phyloP scores from a whole-genome alignment of 37 sponge, comb jelly and placozoan species.

The Cladorhizidae sp. region DNA sequence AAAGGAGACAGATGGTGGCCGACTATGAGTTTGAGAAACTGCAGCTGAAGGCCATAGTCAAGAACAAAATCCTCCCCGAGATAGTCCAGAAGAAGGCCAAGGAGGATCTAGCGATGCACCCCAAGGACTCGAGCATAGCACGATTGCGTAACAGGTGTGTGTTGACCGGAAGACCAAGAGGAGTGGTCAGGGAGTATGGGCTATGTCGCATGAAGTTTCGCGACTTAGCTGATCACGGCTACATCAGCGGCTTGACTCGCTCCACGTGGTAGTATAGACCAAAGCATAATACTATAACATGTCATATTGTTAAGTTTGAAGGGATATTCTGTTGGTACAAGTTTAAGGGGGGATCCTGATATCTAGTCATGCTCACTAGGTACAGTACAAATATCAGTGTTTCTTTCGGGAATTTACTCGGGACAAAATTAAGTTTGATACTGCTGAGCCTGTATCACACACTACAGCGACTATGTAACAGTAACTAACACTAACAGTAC shows the following conservation, averaged over 20 bases:
- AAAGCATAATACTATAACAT: too few species aligned
- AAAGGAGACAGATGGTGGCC: constrained; percentile 54
- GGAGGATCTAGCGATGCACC: constrained; percentile 34
- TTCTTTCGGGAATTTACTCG: too few species aligned
- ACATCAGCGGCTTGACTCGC: constrained; percentile 64
- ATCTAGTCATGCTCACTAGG: too few species aligned
- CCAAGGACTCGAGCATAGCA: constrained; percentile 66
- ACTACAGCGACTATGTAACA: too few species aligned
- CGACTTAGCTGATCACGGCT: constrained; percentile 62
- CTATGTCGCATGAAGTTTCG: constrained; percentile 70
- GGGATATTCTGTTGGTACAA: too few species aligned
- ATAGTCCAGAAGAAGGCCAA: constrained; percentile 51
- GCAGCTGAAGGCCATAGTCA: constrained; percentile 43
- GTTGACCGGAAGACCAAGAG: constrained; percentile 70
- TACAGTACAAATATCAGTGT: too few species aligned
- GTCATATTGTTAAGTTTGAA: too few species aligned
- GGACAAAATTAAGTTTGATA: too few species aligned
- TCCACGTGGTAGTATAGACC: constrained; percentile 57
- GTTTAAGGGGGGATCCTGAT: too few species aligned
- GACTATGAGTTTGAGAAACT: constrained; percentile 52
- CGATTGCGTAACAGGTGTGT: constrained; percentile 74
- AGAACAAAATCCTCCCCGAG: constrained; percentile 56
- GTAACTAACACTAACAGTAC: too few species aligned
- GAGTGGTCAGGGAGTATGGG: constrained; percentile 57
- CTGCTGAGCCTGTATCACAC: too few species aligned